Percentiles rank a stretch among this genome's conserved stretches.
phyloP scores from a whole-genome alignment of 1,140 invertebrate species.

The Oncopodura yosiiana region DNA sequence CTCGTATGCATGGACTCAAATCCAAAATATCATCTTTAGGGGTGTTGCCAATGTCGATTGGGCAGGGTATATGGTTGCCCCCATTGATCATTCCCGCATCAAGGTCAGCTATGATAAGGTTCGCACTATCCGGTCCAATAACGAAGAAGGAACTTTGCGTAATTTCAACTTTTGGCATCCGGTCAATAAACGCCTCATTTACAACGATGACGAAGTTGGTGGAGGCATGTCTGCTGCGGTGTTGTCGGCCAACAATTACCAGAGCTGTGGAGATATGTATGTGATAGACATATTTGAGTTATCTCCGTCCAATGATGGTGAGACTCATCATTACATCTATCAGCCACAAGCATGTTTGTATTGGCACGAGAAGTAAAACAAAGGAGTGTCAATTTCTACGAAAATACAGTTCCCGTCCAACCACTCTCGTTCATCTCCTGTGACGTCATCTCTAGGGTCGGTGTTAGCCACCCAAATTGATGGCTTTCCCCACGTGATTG shows the following conservation, averaged over 20 bases:
- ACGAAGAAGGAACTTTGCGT: background rate
- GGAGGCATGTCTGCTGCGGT: background rate
- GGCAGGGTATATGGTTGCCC: too few species aligned
- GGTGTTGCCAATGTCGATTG: too few species aligned
- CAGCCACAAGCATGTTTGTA: background rate
- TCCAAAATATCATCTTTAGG: too few species aligned
- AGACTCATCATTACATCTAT: background rate
- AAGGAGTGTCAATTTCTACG: background rate
- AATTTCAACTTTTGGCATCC: background rate
- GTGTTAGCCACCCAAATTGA: slow-evolving; percentile 1
- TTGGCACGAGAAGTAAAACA: slow-evolving; percentile 2
- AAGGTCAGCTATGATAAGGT: background rate
- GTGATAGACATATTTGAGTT: background rate
- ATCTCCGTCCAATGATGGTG: background rate
- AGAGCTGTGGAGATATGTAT: slow-evolving; percentile 2
- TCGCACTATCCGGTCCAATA: background rate
- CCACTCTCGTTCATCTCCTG: background rate
- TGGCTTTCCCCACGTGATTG: slow-evolving; percentile 2
- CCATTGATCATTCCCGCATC: too few species aligned
- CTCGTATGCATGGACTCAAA: too few species aligned
- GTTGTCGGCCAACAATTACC: background rate
- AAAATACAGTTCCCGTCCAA: slow-evolving; percentile 3
- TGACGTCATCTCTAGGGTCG: background rate
- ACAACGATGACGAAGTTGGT: background rate
- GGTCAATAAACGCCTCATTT: background rate